Evolutionary conservation across 2,797 vertebrate genomes (phyloP), one percentile per base, ranked within the genome.

Genomic region (Acestrorhynchus altus): DNA sequence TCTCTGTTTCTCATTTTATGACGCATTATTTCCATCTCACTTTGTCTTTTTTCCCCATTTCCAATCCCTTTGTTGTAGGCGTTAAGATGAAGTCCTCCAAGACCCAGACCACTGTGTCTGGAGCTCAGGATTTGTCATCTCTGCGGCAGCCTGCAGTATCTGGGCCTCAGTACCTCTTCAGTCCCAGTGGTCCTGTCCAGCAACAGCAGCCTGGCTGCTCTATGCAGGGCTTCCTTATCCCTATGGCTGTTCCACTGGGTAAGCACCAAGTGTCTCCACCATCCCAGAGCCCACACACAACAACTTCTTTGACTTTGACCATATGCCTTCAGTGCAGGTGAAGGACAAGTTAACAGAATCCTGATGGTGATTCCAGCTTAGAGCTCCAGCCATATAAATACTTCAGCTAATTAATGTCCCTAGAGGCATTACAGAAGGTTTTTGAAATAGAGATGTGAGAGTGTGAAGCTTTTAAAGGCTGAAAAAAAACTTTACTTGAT

Each of bases 161-260:
- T 22, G 89, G 85, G 35, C 88, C 79, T 7, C 90, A 83, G 15
- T 92, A 88, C 80, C 13, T 92, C 74, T 93, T 94, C 83, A 92
- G 87, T 76, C 93, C 94, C 42, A 89, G 87, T 44, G 83, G 44
- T n/a, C 81, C 84, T 4, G 77, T 28, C 49, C 76, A 76, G 0
- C 63, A 35, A 35, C 69, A 80, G 74, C 61, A 75, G 64, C 54
- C 76, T 11, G 47, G 44, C 46, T 83, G 72, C 42, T 72, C 83
- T 1, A 51, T 86, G 39, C 78, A 83, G 57, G 90, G 91, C 11
- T 88, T 90, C 69, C 89, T 95, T 0, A 91, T 95, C 78, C 88
- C 94, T 73, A 93, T 94, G 92, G 97, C 97, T 4, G 90, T 98
- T 80, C 95, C 95, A 11, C 89, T 99, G 84, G 95, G 98, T 98